A percentile compares a stretch with the other conserved stretches of the same genome.
phyloP scores from a whole-genome alignment of 2,888 invertebrate genomes.

The Polyploca ridens region DNA sequence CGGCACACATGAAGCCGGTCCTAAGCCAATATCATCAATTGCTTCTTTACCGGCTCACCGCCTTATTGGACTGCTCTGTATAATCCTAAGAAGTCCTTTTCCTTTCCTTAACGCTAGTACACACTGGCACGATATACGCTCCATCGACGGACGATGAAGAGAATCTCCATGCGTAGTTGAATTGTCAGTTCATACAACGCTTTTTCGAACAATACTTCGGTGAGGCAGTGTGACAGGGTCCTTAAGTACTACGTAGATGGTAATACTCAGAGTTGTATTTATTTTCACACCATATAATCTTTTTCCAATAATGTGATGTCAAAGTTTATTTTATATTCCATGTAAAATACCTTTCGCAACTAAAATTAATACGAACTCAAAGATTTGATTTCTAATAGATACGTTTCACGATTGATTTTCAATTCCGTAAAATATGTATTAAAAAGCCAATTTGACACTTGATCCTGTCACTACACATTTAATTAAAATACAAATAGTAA shows the following conservation, averaged over 20 bases:
- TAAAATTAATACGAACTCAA: too few species aligned
- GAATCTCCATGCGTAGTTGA: too few species aligned
- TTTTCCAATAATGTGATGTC: too few species aligned
- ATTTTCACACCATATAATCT: too few species aligned
- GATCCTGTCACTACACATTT: background rate
- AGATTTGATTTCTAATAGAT: too few species aligned
- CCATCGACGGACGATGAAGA: too few species aligned
- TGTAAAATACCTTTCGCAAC: background rate
- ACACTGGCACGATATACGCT: too few species aligned
- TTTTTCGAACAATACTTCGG: too few species aligned
- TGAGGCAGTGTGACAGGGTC: too few species aligned
- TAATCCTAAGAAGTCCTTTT: background rate
- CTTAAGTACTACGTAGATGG: background rate
- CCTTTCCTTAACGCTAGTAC: background rate
- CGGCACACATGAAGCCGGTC: background rate
- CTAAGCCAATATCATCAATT: slow-evolving; percentile 4
- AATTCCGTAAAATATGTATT: background rate
- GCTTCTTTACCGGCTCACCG: slow-evolving; percentile 1
- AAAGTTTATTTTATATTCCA: background rate
- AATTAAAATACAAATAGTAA: background rate
- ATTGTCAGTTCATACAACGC: too few species aligned
- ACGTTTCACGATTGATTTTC: background rate
- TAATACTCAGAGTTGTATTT: too few species aligned
- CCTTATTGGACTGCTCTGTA: background rate
- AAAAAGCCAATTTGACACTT: background rate